Evolutionary conservation across 1,140 invertebrate species (phyloP).

Genomic region (Myzus persicae): DNA sequence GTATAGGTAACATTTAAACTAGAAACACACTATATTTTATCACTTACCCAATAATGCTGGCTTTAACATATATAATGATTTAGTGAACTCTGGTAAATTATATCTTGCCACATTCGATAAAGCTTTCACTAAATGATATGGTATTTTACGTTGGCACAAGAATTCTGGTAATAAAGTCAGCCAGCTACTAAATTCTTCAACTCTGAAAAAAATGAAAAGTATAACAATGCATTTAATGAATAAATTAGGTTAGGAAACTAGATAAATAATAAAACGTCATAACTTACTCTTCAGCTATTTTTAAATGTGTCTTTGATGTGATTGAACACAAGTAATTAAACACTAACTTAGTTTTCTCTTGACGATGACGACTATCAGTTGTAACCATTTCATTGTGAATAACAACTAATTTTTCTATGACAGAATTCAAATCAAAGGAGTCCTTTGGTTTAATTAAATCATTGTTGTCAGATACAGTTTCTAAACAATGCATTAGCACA

Average conservation of each 20-base stretch:
- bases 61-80: constrained; percentile 24
- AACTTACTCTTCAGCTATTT: constrained; percentile 35
- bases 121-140: constrained; percentile 41
- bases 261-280: background rate
- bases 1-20: background rate
- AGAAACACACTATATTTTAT: background rate
- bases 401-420: constrained; percentile 44
- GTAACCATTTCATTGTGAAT: constrained; percentile 45
- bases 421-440: constrained; percentile 37
- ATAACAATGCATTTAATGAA: background rate
- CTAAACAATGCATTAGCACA: constrained; percentile 4
- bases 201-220: constrained; percentile 25
- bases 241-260: background rate
- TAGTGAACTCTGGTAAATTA: constrained; percentile 44
- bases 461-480: constrained; percentile 10
- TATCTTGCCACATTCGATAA: constrained; percentile 39
- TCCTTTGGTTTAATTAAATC: constrained; percentile 1
- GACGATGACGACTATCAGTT: constrained; percentile 25
- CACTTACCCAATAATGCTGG: constrained; percentile 10
- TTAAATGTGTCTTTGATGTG: constrained; percentile 44
- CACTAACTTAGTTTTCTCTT: constrained; percentile 47
- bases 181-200: constrained; percentile 40
- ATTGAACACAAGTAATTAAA: constrained; percentile 49
- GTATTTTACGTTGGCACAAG: constrained; percentile 43
- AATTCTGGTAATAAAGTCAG: constrained; percentile 49